Evolutionary conservation across 2,113 vertebrate genomes (phyloP).

Genomic region (Neotragus pygmaeus): DNA sequence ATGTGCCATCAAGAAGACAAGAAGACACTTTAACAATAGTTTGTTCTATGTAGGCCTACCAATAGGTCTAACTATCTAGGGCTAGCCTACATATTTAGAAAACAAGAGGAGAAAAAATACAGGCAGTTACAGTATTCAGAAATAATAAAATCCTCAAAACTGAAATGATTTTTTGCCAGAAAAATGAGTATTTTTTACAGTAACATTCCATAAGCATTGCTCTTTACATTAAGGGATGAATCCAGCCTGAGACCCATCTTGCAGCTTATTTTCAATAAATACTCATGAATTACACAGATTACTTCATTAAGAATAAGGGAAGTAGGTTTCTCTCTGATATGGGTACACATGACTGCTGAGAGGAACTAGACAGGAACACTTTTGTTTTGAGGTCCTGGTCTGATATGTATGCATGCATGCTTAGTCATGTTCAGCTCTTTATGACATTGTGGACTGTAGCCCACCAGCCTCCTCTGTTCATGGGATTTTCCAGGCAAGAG

Average conservation of each 20-base stretch:
- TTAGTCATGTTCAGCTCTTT: neutral
- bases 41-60: neutral
- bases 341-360: neutral
- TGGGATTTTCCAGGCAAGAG: neutral
- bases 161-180: neutral
- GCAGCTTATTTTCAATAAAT: conserved; percentile 14
- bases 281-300: neutral
- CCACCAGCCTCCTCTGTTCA: neutral
- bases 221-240: neutral
- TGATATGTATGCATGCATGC: neutral
- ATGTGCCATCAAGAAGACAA: neutral
- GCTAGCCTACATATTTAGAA: neutral
- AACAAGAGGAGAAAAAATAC: neutral
- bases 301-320: neutral
- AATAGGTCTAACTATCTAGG: neutral
- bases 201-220: neutral
- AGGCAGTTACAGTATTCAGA: neutral
- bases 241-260: neutral
- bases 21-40: neutral
- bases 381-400: neutral
- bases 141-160: neutral
- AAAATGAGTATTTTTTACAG: conserved; percentile 1
- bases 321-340: neutral
- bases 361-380: neutral
- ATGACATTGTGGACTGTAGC: neutral